Base-by-base conservation (phyloP, 2,888 invertebrate species). In the Opisthograptis luteolata region DNA sequence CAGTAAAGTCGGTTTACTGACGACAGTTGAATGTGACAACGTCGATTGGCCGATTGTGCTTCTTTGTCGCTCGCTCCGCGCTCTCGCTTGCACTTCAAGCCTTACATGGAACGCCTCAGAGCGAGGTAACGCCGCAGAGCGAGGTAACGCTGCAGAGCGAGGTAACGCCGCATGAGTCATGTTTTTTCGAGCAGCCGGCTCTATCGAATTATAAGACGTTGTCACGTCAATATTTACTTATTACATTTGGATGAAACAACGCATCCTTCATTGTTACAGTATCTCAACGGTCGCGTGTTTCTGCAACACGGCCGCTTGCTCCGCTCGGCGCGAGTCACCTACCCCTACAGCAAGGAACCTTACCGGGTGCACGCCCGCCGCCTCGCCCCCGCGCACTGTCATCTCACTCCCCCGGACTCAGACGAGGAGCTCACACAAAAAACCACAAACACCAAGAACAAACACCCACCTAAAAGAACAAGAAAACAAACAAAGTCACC, bases 241-340 rank as follows among this genome's bases (percentile, higher is more conserved):
- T n/a, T n/a, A n/a, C n/a, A n/a, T n/a, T n/a, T n/a, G n/a, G n/a
- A 17, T 8, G 3, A 8, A 17, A 19, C 1, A 4, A 22, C 4
- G 17, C 2, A 9, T 40, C 9, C 6, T 3, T 3, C 61, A 49
- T 60, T 66, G 65, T 90, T 91, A 14, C 80, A 95, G 95, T 96
- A 95, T 76, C 91, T 95, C 12, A 95, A 96, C 76, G 96, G 96
- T 1, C 92, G 93, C 62, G 93, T 95, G 8, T 96, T 93, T 70
- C 86, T 95, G 1, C 95, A 95, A 81, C 94, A 94, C 42, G 94
- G 94, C 0, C 92, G 94, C 72, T 91, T 93, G 36, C 77, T 95
- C 43, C 91, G 94, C 32, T 92, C 94, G 6, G 95, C 94, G 0
- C 92, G 93, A 64, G 92, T 95, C 41, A 92, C 84, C 2, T 86